Evolutionary conservation across 1,140 invertebrate genomes (phyloP), one percentile per base, ranked within the genome.

Genomic region (Diorhabda carinulata): DNA sequence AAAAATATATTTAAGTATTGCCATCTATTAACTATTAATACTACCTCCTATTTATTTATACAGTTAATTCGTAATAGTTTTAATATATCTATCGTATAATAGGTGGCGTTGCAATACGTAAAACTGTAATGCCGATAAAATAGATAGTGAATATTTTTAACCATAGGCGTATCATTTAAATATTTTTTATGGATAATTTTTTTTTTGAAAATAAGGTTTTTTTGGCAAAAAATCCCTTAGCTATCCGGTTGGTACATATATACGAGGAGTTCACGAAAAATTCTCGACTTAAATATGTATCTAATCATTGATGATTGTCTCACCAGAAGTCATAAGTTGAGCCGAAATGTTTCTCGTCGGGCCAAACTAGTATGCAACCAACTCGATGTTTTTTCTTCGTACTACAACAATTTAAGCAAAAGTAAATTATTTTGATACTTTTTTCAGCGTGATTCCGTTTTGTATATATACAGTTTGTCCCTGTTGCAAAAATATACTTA

Each of bases 351-450:
- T 84, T 76, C 52, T 87, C 88, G 77, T 90, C 89, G 0, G 89
- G 88, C 90, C 90, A 92, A 2, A 84, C 82, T 2, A 91, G 74
- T n/a, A 87, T 83, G 74, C 90, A 92, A 0, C 88, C 84, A 3
- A 85, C 87, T 70, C 84, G 83, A 43, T 84, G 75, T 6, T 78
- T 83, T 7, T 82, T 83, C 74, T 79, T 81, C 25, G 80, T 82
- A 68, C 84, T 86, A 74, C 9, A 73, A 79, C 67, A 78, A 78
- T 76, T 25, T 25, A 1, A 61, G 58, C 70, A 63, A n/a, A 61
- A 61, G 2, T 10, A 56, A 65, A 7, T 9, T 7, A 61, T 61
- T 61, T 40, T 2, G n/a, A 61, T 61, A 10, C 6, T 25, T 25
- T 25, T 25, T 25, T 56, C n/a, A 56, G 6, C n/a, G 52, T 7